Evolutionary conservation across 2,888 invertebrate genomes (phyloP).

Genomic region (Eretmocerus hayati): DNA sequence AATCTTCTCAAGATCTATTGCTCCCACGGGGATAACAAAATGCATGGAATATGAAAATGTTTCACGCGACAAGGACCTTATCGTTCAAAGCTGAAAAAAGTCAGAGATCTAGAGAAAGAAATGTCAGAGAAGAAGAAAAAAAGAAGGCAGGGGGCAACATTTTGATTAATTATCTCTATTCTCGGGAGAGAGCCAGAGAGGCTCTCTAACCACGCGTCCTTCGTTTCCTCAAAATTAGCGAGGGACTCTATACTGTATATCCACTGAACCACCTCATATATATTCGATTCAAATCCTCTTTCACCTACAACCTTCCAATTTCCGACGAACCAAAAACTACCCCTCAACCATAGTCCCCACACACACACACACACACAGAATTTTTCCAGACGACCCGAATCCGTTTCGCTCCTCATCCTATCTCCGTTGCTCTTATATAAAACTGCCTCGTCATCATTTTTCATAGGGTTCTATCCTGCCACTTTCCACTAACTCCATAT

Average conservation of each 20-base stretch:
- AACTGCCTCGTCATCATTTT: constrained; percentile 46
- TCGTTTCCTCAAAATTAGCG: constrained; percentile 15
- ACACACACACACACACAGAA: too few relatives aligned
- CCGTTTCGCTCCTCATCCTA: constrained; percentile 36
- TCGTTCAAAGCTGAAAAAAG: too few relatives aligned
- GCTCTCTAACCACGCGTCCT: background rate
- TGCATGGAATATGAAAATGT: background rate
- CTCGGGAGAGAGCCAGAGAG: background rate
- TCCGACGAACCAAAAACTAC: constrained; percentile 5
- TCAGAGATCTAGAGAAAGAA: too few relatives aligned
- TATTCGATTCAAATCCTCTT: constrained; percentile 15
- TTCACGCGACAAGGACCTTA: too few relatives aligned
- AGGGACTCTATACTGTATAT: constrained; percentile 1
- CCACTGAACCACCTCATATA: background rate
- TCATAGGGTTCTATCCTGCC: constrained; percentile 32
- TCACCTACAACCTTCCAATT: constrained; percentile 25
- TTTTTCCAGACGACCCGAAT: constrained; percentile 37
- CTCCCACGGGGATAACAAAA: background rate
- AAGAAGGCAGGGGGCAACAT: background rate
- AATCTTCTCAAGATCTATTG: too few relatives aligned
- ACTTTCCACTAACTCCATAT: constrained; percentile 11
- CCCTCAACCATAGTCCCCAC: constrained; percentile 5
- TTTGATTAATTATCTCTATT: background rate
- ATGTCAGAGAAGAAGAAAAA: background rate
- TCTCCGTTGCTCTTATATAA: constrained; percentile 12